Evolutionary conservation across 2,113 vertebrate genomes (phyloP).

Genomic region (Ptilorrhoa leucosticta): DNA sequence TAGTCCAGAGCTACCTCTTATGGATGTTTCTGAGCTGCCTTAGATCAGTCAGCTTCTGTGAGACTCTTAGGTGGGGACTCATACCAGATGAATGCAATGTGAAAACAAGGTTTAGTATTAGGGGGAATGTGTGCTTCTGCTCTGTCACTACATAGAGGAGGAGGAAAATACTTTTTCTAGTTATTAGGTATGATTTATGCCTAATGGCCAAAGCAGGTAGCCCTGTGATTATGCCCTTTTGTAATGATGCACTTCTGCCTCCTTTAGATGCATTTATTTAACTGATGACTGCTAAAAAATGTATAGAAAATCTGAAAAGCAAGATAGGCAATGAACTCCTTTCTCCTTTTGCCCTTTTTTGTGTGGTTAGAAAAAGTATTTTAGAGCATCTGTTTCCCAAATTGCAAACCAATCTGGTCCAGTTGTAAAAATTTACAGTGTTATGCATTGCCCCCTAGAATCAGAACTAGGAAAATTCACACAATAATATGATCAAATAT

Average conservation of each 20-base stretch:
- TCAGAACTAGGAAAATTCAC: conserved; percentile 6
- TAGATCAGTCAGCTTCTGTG: background rate
- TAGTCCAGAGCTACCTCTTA: background rate
- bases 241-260: background rate
- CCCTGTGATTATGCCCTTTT: background rate
- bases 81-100: background rate
- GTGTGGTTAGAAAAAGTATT: background rate
- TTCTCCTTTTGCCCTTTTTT: background rate
- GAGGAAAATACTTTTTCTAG: background rate
- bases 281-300: background rate
- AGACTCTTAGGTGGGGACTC: background rate
- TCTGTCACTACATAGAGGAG: background rate
- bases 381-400: conserved; percentile 22
- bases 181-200: background rate
- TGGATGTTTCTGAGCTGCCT: background rate
- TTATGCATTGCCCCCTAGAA: background rate
- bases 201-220: background rate
- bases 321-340: background rate
- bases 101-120: background rate
- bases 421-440: conserved; percentile 31
- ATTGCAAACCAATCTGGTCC: background rate
- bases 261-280: background rate
- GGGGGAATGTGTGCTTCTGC: background rate
- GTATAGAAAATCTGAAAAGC: background rate
- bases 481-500: conserved; percentile 17